Evolutionary conservation across 1,140 invertebrate species (phyloP).

Genomic region (Piezodorus guildinii): DNA sequence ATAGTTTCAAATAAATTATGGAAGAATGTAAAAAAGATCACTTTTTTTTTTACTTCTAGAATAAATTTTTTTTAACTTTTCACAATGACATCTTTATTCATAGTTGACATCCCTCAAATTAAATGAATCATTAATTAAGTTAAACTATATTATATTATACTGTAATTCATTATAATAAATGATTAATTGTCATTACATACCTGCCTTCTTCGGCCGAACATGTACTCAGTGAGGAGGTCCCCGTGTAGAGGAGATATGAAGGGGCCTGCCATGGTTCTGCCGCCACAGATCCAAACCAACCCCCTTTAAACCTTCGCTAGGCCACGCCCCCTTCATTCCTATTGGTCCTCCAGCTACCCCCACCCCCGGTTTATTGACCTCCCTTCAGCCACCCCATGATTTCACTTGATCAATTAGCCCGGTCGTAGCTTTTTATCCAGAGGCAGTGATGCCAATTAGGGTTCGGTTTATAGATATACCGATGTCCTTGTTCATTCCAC

Average conservation of each 20-base stretch:
- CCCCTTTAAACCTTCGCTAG: slow-evolving; percentile 5
- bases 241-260: slow-evolving; percentile 71
- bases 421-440: not conserved
- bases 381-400: not conserved
- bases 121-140: not conserved
- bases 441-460: too few species aligned
- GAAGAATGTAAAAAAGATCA: too few species aligned
- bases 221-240: slow-evolving; percentile 77
- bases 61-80: too few species aligned
- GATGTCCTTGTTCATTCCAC: too few species aligned
- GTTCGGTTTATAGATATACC: too few species aligned
- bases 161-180: not conserved
- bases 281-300: not conserved
- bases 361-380: not conserved
- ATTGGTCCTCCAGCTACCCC: slow-evolving; percentile 15
- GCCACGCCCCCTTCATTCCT: slow-evolving; percentile 14
- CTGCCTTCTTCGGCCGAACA: slow-evolving; percentile 78
- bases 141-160: not conserved
- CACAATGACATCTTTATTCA: too few species aligned
- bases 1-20: too few species aligned
- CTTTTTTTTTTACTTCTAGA: too few species aligned
- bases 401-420: not conserved
- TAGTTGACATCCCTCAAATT: not conserved
- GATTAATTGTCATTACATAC: slow-evolving; percentile 35
- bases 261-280: slow-evolving; percentile 59